Percentiles rank a stretch among this genome's conserved stretches.
Evolutionary conservation across 2,797 vertebrate species (phyloP).

Genomic region (Allenopithecus nigroviridis): DNA sequence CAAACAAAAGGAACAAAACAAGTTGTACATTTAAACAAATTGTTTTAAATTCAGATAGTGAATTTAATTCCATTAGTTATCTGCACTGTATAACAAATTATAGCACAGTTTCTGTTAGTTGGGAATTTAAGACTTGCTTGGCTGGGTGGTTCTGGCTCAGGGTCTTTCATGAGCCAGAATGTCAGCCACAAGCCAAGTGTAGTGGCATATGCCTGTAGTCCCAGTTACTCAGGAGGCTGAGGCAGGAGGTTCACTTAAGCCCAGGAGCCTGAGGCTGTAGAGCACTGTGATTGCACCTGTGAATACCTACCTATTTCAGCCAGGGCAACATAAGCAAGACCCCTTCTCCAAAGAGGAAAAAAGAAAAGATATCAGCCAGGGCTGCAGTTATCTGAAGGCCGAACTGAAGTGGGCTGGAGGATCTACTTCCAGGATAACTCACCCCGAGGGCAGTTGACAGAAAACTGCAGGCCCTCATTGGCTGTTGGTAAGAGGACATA

Average conservation of each 20-base stretch:
- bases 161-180: not conserved
- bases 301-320: not conserved
- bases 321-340: not conserved
- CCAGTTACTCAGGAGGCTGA: not conserved
- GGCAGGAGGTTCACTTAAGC: not conserved
- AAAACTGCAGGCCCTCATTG: not conserved
- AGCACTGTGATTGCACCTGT: not conserved
- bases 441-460: not conserved
- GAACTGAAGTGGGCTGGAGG: not conserved
- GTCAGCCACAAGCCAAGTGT: not conserved
- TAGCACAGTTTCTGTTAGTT: not conserved
- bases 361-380: not conserved
- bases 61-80: not conserved
- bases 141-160: not conserved
- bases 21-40: not conserved
- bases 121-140: not conserved
- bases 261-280: not conserved
- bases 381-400: not conserved
- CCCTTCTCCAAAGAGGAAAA: not conserved
- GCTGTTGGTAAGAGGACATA: not conserved
- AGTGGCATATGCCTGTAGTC: not conserved
- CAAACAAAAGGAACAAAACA: not conserved
- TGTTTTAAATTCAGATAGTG: not conserved
- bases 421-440: not conserved
- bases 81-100: not conserved